Conservation (phyloP, 2,797 vertebrate genomes). For the Valencia hispanica region DNA sequence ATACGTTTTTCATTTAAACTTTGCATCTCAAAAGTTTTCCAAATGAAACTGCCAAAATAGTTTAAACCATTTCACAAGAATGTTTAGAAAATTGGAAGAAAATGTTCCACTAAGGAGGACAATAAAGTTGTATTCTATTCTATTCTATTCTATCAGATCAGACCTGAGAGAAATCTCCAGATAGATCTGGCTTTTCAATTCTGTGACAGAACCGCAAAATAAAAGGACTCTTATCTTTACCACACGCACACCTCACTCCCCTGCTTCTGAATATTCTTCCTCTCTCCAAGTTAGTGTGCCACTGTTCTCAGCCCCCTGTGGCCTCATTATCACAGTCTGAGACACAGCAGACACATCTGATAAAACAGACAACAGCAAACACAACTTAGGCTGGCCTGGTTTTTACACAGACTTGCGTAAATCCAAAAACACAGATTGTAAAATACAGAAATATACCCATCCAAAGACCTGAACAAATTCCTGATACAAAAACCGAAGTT, state of each 20-base stretch:
- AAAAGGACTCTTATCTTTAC: constrained; percentile 6
- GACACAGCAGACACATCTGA: constrained; percentile 45
- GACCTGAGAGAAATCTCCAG: constrained; percentile 10
- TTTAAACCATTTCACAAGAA: neutral
- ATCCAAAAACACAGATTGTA: constrained; percentile 20
- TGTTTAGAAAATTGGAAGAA: too few species aligned
- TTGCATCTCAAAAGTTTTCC: neutral
- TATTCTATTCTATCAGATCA: too few species aligned
- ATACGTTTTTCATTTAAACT: neutral
- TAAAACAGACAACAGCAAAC: constrained; percentile 23
- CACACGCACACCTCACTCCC: neutral
- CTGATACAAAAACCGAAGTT: neutral
- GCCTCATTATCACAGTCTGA: constrained; percentile 69
- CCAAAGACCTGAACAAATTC: constrained; percentile 2
- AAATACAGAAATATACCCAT: neutral
- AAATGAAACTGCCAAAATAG: constrained; percentile 1
- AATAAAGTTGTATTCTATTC: too few species aligned
- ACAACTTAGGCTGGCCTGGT: constrained; percentile 17
- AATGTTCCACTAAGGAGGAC: too few species aligned
- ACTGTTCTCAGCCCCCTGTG: constrained; percentile 60
- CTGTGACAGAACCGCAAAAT: constrained; percentile 14
- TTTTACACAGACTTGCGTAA: constrained; percentile 12
- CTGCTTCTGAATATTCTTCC: constrained; percentile 21
- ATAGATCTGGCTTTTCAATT: constrained; percentile 4
- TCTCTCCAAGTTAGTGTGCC: constrained; percentile 28